Conservation (phyloP, 2,888 invertebrate species). For the Belgica antarctica region DNA sequence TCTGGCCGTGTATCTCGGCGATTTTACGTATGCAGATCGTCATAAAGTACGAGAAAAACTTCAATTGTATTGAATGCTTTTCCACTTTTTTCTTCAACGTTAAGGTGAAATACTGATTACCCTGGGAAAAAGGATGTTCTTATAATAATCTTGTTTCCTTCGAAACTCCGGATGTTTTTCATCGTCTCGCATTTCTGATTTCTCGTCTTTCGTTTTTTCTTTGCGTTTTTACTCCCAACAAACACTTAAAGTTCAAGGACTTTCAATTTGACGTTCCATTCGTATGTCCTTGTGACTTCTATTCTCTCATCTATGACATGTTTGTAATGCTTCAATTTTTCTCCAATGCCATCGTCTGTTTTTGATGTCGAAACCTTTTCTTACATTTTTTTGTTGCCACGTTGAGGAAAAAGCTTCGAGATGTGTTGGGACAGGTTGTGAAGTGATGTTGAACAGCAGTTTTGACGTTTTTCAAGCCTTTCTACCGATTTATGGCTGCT, state of each 20-base stretch:
- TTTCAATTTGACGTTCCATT: neutral
- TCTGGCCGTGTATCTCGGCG: no score
- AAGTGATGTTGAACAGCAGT: no score
- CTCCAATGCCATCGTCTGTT: constrained; percentile 6
- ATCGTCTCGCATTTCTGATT: constrained; percentile 8
- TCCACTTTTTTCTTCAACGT: no score
- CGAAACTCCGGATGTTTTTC: constrained; percentile 18
- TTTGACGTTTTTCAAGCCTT: no score
- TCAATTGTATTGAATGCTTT: no score
- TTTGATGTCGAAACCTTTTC: neutral
- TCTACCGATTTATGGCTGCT: no score
- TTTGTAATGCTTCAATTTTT: neutral
- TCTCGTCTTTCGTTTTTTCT: no score
- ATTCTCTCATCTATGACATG: neutral
- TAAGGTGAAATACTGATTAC: neutral
- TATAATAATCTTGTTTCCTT: constrained; percentile 17
- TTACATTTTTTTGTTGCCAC: neutral
- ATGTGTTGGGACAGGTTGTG: no score
- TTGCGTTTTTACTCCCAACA: no score
- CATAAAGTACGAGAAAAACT: no score
- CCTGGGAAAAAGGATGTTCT: constrained; percentile 18
- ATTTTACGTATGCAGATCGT: neutral
- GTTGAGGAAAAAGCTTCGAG: neutral
- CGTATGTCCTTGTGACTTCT: neutral
- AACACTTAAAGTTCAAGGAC: constrained; percentile 1